Base-by-base conservation (phyloP, 2,888 invertebrate genomes). In the Aspidiotus rigidus region DNA sequence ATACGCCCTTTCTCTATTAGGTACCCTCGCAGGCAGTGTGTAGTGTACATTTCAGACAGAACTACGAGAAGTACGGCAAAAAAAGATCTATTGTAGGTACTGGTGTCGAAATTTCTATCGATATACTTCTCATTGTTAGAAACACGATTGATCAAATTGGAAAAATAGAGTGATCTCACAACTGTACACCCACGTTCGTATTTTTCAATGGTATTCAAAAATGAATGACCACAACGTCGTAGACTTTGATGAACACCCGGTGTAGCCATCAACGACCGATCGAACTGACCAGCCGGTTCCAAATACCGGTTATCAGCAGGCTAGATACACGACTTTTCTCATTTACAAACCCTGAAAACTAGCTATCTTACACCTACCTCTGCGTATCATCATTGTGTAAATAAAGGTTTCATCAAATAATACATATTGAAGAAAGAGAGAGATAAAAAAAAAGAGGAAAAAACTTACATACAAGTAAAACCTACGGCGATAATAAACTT, bases 401-500 rank as follows among this genome's bases (percentile, higher is more conserved):
- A 62, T 10, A 60, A 62, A 40, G 16, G 39, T n/a, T 13, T 17
- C 10, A 11, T 15, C 11, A n/a, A 16, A 57, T 15, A n/a, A 57
- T 53, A 63, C 40, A 63, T 49, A 62, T 17, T 42, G 39, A 53
- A 63, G 13, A 13, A 49, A 28, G 28, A 28, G 28, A 28, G 28
- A 54, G 9, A 63, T 39, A 54, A 16, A 63, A 17, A 63, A 53
- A 64, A 55, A 42, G 3, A 66, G 41, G 41, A 66, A 66, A 59
- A 59, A 28, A 39, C 28, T 28, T 2, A 16, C 2, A 67, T 60
- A 67, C 44, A n/a, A n/a, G n/a, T n/a, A n/a, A n/a, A n/a, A n/a
- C n/a, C n/a, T n/a, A 42, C 44, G 16, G 49, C 60, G 67, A 59
- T 67, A 67, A 67, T 67, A 60, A 60, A 67, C 67, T 67, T 67